Percentiles rank a stretch among this genome's conserved stretches.
phyloP scores from a whole-genome alignment of 2,888 invertebrate species.

The Norana najaformis region DNA sequence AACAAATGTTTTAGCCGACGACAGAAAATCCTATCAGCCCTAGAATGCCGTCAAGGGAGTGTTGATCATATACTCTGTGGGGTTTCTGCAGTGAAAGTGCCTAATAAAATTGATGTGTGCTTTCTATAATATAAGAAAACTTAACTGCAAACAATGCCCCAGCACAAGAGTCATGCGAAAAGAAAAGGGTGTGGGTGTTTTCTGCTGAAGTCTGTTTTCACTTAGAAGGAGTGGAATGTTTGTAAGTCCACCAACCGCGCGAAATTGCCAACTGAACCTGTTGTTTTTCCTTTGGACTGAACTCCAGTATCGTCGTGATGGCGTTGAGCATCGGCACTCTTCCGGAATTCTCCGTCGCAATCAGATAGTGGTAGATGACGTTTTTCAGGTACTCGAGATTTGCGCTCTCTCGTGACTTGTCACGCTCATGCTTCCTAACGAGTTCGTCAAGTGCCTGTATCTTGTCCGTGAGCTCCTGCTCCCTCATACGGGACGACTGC shows the following conservation, averaged over 20 bases:
- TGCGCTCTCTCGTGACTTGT: slow-evolving; percentile 75
- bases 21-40: not conserved
- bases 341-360: slow-evolving; percentile 72
- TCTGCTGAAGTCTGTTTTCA: not conserved
- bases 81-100: not conserved
- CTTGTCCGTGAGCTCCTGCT: slow-evolving; percentile 64
- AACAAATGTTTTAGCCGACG: not conserved
- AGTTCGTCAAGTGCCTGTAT: slow-evolving; percentile 67
- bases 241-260: slow-evolving; percentile 40
- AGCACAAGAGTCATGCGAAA: not conserved
- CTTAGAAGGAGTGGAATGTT: not conserved
- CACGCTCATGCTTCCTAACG: slow-evolving; percentile 62
- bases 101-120: not conserved
- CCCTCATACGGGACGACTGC: slow-evolving; percentile 56
- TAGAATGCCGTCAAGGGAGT: too few species aligned
- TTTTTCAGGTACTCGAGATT: slow-evolving; percentile 89
- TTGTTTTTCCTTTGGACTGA: slow-evolving; percentile 73
- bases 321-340: slow-evolving; percentile 85
- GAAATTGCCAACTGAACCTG: slow-evolving; percentile 31
- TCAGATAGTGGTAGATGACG: slow-evolving; percentile 80
- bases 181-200: not conserved
- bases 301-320: slow-evolving; percentile 81
- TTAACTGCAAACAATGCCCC: not conserved
- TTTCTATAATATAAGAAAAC: not conserved
- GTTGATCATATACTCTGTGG: too few species aligned